Conservation (phyloP, 2,113 vertebrate genomes). For the Sapayoa aenigma region DNA sequence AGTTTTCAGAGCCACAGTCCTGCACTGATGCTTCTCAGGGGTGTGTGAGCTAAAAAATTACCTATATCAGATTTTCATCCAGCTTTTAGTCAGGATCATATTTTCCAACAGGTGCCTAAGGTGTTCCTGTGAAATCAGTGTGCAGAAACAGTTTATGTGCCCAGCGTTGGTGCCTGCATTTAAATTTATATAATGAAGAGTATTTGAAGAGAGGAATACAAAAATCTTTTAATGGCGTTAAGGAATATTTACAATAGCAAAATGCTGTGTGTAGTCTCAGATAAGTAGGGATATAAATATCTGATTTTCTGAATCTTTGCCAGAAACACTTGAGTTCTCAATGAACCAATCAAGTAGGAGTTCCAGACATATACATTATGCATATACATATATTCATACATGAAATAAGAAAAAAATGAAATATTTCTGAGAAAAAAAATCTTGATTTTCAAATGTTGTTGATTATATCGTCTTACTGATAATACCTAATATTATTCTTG, state of each 20-base stretch:
- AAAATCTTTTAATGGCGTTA: background rate
- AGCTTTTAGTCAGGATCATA: background rate
- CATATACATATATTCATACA: background rate
- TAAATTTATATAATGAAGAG: background rate
- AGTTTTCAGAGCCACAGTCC: background rate
- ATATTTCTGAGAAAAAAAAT: background rate
- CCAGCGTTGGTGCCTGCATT: background rate
- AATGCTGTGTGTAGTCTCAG: background rate
- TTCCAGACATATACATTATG: background rate
- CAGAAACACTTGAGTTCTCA: background rate
- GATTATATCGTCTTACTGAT: background rate
- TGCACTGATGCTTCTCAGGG: background rate
- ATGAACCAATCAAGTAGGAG: background rate
- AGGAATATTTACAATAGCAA: background rate
- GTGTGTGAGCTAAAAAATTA: background rate
- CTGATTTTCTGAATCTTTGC: background rate
- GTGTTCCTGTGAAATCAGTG: background rate
- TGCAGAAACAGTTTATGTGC: background rate
- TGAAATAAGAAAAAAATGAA: background rate
- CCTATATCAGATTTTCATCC: background rate
- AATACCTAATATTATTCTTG: background rate
- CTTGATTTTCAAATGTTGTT: background rate
- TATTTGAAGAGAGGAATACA: background rate
- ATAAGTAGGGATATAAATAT: background rate
- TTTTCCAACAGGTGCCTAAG: background rate